phyloP scores from a whole-genome alignment of 2,113 vertebrate genomes.

The Monopterus albus region DNA sequence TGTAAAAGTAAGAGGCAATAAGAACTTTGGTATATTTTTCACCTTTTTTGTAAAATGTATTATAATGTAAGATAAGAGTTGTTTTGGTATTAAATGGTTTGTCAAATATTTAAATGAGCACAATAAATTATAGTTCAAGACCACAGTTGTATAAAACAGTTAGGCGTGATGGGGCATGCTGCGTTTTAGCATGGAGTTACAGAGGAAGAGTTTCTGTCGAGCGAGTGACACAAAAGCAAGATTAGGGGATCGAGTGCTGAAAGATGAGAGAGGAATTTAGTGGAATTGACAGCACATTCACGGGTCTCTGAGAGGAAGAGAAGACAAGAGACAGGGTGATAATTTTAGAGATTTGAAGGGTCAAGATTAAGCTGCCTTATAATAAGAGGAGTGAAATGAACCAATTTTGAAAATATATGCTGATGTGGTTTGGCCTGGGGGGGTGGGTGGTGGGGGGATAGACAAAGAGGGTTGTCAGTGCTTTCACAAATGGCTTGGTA shows the following conservation, averaged over 20 bases:
- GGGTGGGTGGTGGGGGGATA: not conserved
- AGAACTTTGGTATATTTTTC: no score
- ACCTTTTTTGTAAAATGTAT: no score
- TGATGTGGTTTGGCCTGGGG: conserved; percentile 31
- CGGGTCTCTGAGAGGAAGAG: conserved; percentile 63
- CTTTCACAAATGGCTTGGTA: conserved; percentile 53
- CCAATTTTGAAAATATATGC: conserved; percentile 66
- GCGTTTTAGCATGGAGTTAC: conserved; percentile 54
- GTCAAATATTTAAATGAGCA: conserved; percentile 8
- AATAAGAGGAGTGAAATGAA: conserved; percentile 74
- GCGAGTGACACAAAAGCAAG: conserved; percentile 73
- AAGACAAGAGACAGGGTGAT: conserved; percentile 68
- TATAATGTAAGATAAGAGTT: no score
- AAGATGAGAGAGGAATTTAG: conserved; percentile 71
- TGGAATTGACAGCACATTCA: conserved; percentile 66
- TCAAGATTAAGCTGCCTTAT: conserved; percentile 80
- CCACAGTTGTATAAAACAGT: not conserved
- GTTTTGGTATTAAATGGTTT: not conserved
- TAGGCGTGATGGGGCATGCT: conserved; percentile 25
- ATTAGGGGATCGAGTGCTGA: conserved; percentile 70
- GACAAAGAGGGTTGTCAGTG: conserved; percentile 37
- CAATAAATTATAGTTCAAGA: not conserved
- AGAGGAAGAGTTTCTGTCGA: conserved; percentile 57
- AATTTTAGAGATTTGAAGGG: conserved; percentile 74
- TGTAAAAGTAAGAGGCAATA: no score